Percentiles rank a stretch among this genome's conserved stretches.
These are phyloP conservation scores for Palythoa heliodiscus DNA, from an alignment of 92 coral and sea anemone species.

Conservation along the genomic window DNA sequence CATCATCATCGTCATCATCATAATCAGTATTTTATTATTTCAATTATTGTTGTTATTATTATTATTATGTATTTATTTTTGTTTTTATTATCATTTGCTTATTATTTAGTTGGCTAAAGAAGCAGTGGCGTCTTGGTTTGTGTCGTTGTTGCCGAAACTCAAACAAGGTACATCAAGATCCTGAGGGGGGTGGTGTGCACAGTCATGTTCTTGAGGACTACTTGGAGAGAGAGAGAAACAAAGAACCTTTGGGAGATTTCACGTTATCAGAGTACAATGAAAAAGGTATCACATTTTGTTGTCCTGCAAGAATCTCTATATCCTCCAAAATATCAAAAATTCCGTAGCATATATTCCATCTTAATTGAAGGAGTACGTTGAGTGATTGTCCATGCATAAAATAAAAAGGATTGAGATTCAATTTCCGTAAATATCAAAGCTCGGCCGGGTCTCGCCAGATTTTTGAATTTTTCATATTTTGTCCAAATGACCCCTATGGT, in stretches of 20 bases:
- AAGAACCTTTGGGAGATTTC: conserved; percentile 85
- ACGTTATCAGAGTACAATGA: conserved; percentile 95
- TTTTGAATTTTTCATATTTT: too few relatives aligned
- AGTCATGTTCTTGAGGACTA: conserved; percentile 75
- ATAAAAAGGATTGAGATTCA: too few relatives aligned
- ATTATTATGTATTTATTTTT: neutral
- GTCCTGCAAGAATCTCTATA: too few relatives aligned
- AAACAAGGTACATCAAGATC: conserved; percentile 57
- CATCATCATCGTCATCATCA: too few relatives aligned
- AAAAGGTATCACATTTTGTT: conserved; percentile 63
- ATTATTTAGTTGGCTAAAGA: conserved; percentile 68
- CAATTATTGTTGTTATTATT: neutral
- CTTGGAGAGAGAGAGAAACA: conserved; percentile 78
- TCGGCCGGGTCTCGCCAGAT: too few relatives aligned
- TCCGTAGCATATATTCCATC: too few relatives aligned
- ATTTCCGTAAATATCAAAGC: too few relatives aligned
- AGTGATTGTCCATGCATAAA: too few relatives aligned
- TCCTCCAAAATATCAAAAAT: too few relatives aligned
- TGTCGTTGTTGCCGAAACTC: conserved; percentile 59
- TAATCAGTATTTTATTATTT: too few relatives aligned
- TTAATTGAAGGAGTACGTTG: too few relatives aligned
- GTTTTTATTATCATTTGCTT: neutral
- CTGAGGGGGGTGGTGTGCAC: conserved; percentile 61
- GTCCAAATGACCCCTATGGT: too few relatives aligned
- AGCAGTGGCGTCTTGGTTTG: conserved; percentile 68